Evolutionary conservation across 2,797 vertebrate genomes (phyloP), one percentile per base, ranked within the genome.

Genomic region (Chromobotia macracanthus): DNA sequence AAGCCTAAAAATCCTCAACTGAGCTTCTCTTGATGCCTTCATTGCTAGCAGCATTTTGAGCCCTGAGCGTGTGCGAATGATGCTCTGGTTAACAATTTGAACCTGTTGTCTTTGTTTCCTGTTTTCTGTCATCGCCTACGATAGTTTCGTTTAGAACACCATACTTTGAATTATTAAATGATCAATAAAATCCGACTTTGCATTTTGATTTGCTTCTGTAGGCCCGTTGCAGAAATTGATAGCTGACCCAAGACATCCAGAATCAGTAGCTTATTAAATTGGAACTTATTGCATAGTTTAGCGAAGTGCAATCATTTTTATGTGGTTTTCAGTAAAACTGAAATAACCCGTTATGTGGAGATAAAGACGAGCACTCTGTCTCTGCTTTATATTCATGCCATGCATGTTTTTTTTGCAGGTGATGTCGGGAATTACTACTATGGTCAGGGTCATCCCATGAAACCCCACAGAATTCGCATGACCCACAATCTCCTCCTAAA

Each of bases 371-470:
- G 2, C 1, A n/a, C n/a, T n/a, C n/a, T 31, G 31, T 31, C 31
- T 31, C 3, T 3, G 31, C 31, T 31, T 31, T 10, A 44, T 44
- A 44, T 11, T 1, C 10, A 44, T 51, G 50, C 11, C 10, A 44
- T 51, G 50, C 11, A 4, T n/a, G 3, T 18, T 1, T 77, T 44
- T 50, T 71, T 58, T 73, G 31, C 31, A 99, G 97, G 97, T 55
- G 97, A 99, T 82, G 96, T 99, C 84, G 97, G 97, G 46, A 99
- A 99, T 89, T 99, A 99, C 84, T 99, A 99, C 84, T 99, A 99
- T 44, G 97, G 97, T 56, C 97, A 99, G 86, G 97, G 97, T 1
- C 97, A 99, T 67, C 97, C 97, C 5, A 99, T 98, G 97, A 99
- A 99, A 80, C 97, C 97, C 9, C 97, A 99, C 89, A 93, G 97